Percentiles rank a stretch among this genome's conserved stretches.
Conservation (phyloP, 2,888 invertebrate genomes). For the Mesopsocus fuscifrons region DNA sequence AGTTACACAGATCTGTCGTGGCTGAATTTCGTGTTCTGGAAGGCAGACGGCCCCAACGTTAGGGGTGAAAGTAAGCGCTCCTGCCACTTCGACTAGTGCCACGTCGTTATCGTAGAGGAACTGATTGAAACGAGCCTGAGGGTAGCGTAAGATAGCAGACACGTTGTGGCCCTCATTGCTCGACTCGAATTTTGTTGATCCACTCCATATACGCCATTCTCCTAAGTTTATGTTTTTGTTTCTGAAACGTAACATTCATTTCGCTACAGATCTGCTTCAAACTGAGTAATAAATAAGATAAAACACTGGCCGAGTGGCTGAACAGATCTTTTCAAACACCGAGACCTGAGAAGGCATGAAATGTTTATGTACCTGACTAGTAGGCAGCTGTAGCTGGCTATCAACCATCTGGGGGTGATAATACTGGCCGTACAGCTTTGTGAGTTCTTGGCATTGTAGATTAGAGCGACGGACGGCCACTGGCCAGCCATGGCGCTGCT, state of each 20-base stretch:
- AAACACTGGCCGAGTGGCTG: no score
- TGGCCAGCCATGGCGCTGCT: constrained; percentile 29
- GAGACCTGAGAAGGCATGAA: no score
- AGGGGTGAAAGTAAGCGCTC: constrained; percentile 30
- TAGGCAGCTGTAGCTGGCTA: constrained; percentile 30
- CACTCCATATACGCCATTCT: constrained; percentile 16
- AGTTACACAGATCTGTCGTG: constrained; percentile 32
- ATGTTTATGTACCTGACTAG: constrained; percentile 16
- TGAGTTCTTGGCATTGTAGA: constrained; percentile 27
- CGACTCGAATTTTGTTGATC: constrained; percentile 11
- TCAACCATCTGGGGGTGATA: constrained; percentile 29
- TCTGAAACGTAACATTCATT: constrained; percentile 1
- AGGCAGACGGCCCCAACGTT: constrained; percentile 37
- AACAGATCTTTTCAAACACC: no score
- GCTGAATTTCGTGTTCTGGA: constrained; percentile 26
- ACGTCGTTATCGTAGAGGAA: constrained; percentile 37
- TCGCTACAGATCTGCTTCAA: not conserved
- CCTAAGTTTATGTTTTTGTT: constrained; percentile 7
- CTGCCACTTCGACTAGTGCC: constrained; percentile 31
- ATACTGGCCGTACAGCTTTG: constrained; percentile 30
- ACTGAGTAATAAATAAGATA: no score
- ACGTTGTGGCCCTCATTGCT: constrained; percentile 19
- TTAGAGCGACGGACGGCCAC: constrained; percentile 35
- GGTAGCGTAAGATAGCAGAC: constrained; percentile 30
- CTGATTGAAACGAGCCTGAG: constrained; percentile 36